These are phyloP conservation scores for Nysson spinosus DNA, from an alignment of 2,888 invertebrate species.

Conservation along the genomic window DNA sequence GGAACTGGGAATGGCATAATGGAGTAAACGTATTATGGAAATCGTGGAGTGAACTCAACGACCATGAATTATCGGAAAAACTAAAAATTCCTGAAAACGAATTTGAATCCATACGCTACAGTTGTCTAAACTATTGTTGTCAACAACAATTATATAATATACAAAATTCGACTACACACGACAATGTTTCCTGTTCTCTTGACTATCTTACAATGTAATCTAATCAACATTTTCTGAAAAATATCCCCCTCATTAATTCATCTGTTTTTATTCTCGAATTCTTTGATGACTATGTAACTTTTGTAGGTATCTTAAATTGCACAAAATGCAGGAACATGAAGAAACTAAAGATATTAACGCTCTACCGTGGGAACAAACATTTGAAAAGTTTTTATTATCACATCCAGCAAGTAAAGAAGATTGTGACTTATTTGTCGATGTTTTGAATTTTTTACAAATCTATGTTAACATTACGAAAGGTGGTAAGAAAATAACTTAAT, in stretches of 20 bases:
- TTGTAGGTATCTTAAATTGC: constrained; percentile 78
- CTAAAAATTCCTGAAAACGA: constrained; percentile 75
- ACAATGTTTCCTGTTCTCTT: constrained; percentile 80
- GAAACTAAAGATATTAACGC: constrained; percentile 74
- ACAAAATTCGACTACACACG: constrained; percentile 83
- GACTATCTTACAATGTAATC: constrained; percentile 80
- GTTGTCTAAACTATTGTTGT: constrained; percentile 79
- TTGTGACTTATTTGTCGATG: constrained; percentile 79
- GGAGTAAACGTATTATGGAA: constrained; percentile 63
- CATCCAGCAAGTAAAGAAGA: constrained; percentile 84
- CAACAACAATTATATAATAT: constrained; percentile 80
- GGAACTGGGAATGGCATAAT: constrained; percentile 72
- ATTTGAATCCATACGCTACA: constrained; percentile 78
- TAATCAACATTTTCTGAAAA: not conserved
- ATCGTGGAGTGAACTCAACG: constrained; percentile 56
- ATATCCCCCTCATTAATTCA: not conserved
- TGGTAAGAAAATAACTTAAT: constrained; percentile 50
- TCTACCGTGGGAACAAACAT: constrained; percentile 82
- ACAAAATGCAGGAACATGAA: constrained; percentile 70
- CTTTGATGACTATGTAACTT: not conserved
- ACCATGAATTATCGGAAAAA: constrained; percentile 56
- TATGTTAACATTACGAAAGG: constrained; percentile 64
- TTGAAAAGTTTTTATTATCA: constrained; percentile 81
- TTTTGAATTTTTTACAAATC: constrained; percentile 76
- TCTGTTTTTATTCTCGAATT: not conserved